Evolutionary conservation across 1,140 invertebrate genomes (phyloP).

Genomic region (Hycleus cichorii): DNA sequence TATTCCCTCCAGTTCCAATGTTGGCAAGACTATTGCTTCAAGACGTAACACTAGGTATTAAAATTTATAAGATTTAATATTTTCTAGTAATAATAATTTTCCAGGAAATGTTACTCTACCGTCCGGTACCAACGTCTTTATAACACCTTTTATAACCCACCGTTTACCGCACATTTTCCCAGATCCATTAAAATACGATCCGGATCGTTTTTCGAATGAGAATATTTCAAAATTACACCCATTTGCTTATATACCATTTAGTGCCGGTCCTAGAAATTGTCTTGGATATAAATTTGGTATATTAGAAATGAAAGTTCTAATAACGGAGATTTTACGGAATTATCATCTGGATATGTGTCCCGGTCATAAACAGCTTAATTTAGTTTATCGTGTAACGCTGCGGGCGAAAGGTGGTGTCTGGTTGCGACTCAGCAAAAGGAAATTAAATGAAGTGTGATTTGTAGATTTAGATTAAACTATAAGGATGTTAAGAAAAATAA

Average conservation of each 20-base stretch:
- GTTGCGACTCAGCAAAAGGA: conserved; percentile 40
- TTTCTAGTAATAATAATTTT: conserved; percentile 1
- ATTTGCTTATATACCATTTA: conserved; percentile 63
- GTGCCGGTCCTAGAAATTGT: conserved; percentile 60
- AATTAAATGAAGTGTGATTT: neutral
- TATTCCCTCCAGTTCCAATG: conserved; percentile 62
- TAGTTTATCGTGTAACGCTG: conserved; percentile 48
- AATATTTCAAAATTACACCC: conserved; percentile 49
- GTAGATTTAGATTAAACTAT: no score
- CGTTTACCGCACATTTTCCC: conserved; percentile 55
- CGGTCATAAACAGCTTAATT: conserved; percentile 43
- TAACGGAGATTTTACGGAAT: conserved; percentile 55
- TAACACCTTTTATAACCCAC: conserved; percentile 53
- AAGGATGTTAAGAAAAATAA: no score
- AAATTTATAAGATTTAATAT: no score
- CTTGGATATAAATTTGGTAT: conserved; percentile 66
- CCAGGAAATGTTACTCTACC: conserved; percentile 36
- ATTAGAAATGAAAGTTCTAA: conserved; percentile 62
- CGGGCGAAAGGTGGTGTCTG: conserved; percentile 50
- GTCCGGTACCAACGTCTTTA: conserved; percentile 35
- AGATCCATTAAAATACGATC: conserved; percentile 64
- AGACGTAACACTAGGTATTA: conserved; percentile 45
- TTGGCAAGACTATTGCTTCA: conserved; percentile 51
- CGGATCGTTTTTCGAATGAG: conserved; percentile 59
- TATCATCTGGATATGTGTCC: conserved; percentile 45